These are phyloP conservation scores for Apotomis capreana DNA, from an alignment of 2,888 invertebrate species.

Conservation along the genomic window DNA sequence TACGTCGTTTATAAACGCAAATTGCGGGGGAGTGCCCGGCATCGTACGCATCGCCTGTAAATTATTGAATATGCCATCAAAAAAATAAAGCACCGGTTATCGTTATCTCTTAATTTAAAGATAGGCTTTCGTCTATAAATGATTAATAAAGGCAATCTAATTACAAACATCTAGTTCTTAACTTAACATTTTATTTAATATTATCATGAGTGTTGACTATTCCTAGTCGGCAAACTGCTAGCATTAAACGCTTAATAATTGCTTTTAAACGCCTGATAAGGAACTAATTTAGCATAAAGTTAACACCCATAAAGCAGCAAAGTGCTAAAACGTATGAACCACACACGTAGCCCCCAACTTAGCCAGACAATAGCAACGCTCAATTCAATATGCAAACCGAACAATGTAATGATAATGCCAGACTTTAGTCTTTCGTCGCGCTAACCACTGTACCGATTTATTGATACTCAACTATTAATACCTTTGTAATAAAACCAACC, in stretches of 20 bases:
- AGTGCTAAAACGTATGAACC: conserved; percentile 54
- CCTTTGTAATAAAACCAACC: conserved; percentile 70
- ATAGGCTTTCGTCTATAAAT: background rate
- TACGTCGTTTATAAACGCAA: conserved; percentile 69
- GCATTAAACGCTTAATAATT: conserved; percentile 32
- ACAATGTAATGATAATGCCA: conserved; percentile 80
- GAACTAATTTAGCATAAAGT: conserved; percentile 40
- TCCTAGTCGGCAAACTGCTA: background rate
- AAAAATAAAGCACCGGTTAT: background rate
- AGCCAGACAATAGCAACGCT: conserved; percentile 77
- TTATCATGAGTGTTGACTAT: no score
- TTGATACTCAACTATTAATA: conserved; percentile 74
- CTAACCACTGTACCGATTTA: conserved; percentile 80
- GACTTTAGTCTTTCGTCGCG: conserved; percentile 79
- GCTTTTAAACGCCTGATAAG: conserved; percentile 24
- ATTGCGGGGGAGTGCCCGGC: conserved; percentile 63
- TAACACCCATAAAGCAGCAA: conserved; percentile 40
- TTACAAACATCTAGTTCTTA: background rate
- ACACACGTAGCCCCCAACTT: conserved; percentile 71
- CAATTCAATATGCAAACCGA: conserved; percentile 81
- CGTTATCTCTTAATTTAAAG: conserved; percentile 29
- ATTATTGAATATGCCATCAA: conserved; percentile 48
- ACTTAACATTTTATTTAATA: background rate
- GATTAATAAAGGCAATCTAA: background rate
- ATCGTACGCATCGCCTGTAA: conserved; percentile 48